Conservation (phyloP, 2,888 invertebrate genomes). For the Himalopsyche japonica region DNA sequence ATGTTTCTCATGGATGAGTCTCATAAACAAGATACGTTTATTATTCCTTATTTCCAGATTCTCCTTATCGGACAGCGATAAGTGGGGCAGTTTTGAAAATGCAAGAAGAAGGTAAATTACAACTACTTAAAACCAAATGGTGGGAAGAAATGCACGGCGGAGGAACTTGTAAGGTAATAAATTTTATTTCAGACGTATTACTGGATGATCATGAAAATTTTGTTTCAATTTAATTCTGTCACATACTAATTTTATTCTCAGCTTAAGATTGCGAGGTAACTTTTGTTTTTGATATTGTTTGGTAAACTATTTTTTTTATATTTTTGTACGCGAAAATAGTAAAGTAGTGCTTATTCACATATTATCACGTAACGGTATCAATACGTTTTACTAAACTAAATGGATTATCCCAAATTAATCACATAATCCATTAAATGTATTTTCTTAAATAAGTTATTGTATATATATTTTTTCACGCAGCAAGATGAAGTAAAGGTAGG, state of each 20-base stretch:
- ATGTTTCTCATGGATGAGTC: too few species aligned
- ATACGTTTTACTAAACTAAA: too few species aligned
- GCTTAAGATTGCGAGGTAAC: too few species aligned
- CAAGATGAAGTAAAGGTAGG: not conserved
- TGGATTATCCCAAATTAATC: not conserved
- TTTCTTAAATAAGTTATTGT: not conserved
- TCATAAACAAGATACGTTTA: not conserved
- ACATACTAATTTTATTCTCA: too few species aligned
- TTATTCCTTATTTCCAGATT: constrained; percentile 56
- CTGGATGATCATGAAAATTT: not conserved
- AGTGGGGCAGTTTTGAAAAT: constrained; percentile 87
- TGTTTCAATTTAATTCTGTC: too few species aligned
- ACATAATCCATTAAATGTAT: not conserved
- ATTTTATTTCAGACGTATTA: not conserved
- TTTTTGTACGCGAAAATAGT: too few species aligned
- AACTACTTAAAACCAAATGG: constrained; percentile 86
- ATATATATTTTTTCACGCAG: not conserved
- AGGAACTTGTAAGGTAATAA: constrained; percentile 60
- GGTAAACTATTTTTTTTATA: too few species aligned
- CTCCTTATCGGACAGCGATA: constrained; percentile 76
- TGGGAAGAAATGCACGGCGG: constrained; percentile 76
- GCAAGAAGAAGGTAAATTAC: constrained; percentile 85
- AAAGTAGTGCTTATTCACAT: too few species aligned
- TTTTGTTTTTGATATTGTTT: too few species aligned
- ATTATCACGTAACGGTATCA: too few species aligned